Evolutionary conservation across 2,888 invertebrate species (phyloP).

Genomic region (Lacanobia oleracea): DNA sequence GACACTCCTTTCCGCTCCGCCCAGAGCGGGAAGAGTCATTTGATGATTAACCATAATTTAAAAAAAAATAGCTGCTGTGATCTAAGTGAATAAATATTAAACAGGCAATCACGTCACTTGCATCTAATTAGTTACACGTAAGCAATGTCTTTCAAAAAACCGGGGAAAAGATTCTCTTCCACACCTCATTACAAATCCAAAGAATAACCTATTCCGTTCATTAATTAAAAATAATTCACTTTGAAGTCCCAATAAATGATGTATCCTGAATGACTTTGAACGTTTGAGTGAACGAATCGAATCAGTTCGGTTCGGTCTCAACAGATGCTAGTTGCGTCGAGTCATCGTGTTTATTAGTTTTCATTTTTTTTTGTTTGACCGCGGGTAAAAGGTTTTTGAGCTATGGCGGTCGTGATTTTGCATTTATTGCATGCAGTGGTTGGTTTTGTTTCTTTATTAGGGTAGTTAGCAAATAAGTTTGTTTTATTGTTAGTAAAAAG

Average conservation of each 20-base stretch:
- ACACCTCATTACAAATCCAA: background rate
- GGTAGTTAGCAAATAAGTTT: background rate
- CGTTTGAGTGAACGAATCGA: conserved; percentile 55
- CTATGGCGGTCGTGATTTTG: conserved; percentile 40
- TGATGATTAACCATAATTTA: no score
- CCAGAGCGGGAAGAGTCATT: no score
- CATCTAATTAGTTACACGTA: background rate
- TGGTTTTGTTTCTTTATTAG: background rate
- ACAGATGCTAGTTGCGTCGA: conserved; percentile 64
- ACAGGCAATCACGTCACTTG: background rate
- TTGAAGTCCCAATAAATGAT: conserved; percentile 50
- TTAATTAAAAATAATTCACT: conserved; percentile 44
- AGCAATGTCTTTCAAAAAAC: background rate
- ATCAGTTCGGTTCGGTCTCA: conserved; percentile 42
- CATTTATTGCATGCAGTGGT: conserved; percentile 7
- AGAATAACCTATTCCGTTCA: conserved; percentile 15
- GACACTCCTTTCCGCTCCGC: no score
- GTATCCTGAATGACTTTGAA: conserved; percentile 59
- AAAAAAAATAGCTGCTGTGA: no score
- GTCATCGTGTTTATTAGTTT: conserved; percentile 61
- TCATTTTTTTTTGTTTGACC: conserved; percentile 57
- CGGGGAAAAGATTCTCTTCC: background rate
- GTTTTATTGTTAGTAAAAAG: background rate
- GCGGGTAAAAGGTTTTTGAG: conserved; percentile 32
- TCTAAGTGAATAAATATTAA: no score